A percentile compares a stretch with the other conserved stretches of the same genome.
Evolutionary conservation across 2,113 vertebrate species (phyloP).

Genomic region (Cinclus cinclus): DNA sequence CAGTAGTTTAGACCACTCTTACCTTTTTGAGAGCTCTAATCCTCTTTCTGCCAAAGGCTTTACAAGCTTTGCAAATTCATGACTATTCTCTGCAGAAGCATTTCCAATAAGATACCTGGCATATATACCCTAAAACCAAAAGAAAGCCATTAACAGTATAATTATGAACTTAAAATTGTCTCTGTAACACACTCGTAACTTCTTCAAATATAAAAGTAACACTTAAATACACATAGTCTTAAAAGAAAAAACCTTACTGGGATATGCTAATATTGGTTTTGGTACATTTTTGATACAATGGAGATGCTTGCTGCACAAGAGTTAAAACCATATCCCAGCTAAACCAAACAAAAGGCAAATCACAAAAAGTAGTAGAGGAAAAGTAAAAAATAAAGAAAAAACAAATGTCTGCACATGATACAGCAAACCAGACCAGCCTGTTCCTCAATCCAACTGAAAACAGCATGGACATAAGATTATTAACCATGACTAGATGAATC

Average conservation of each 20-base stretch:
- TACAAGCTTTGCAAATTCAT: conserved; percentile 76
- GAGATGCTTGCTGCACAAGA: not conserved
- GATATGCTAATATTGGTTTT: not conserved
- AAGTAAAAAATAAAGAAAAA: not conserved
- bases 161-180: not conserved
- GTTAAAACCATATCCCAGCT: not conserved
- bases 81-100: conserved; percentile 83
- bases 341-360: not conserved
- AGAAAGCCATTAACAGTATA: not conserved
- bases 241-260: not conserved
- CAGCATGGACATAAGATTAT: not conserved
- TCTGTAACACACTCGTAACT: not conserved
- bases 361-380: not conserved
- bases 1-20: not conserved
- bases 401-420: not conserved
- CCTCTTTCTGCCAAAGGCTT: conserved; percentile 84
- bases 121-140: conserved; percentile 82
- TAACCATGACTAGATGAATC: not conserved
- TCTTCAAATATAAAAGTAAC: not conserved
- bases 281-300: not conserved
- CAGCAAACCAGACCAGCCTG: not conserved
- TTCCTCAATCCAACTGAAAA: not conserved
- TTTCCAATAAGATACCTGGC: conserved; percentile 86
- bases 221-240: not conserved
- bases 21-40: conserved; percentile 82